These are phyloP conservation scores for Rotaria sp. DNA, from an alignment of 2,888 invertebrate species.

Conservation along the genomic window DNA sequence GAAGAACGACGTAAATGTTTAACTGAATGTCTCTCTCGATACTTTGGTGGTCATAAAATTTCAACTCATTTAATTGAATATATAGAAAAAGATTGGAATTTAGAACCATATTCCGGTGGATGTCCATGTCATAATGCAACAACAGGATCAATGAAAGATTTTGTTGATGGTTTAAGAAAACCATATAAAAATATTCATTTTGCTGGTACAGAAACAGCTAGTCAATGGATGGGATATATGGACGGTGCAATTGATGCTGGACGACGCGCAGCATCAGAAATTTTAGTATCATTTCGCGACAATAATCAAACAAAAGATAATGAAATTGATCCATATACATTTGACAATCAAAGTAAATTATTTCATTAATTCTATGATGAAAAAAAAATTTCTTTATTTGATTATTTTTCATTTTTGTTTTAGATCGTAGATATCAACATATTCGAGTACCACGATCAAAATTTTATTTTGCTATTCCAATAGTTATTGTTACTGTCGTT, in stretches of 20 bases:
- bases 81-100: constrained; percentile 52
- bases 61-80: constrained; percentile 49
- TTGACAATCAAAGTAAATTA: background rate
- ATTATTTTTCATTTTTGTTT: background rate
- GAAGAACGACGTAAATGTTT: constrained; percentile 52
- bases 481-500: background rate
- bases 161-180: background rate
- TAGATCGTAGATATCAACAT: background rate
- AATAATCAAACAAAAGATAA: background rate
- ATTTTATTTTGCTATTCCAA: background rate
- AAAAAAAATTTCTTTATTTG: too few relatives aligned
- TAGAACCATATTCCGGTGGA: constrained; percentile 51
- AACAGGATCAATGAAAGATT: constrained; percentile 36
- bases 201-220: constrained; percentile 38
- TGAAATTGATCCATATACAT: background rate
- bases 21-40: constrained; percentile 49
- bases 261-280: constrained; percentile 35
- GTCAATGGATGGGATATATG: constrained; percentile 38
- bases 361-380: background rate
- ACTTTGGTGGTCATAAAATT: constrained; percentile 48
- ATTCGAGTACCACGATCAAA: background rate
- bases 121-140: constrained; percentile 45
- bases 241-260: constrained; percentile 39
- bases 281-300: background rate
- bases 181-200: constrained; percentile 34